A percentile compares a stretch with the other conserved stretches of the same genome.
phyloP scores from a whole-genome alignment of 2,113 vertebrate species.

The Macaca fascicularis region T2T-MFA8v1.1 NC_088388.1:117446001-117446500 shows the following conservation, averaged over 20 bases:
- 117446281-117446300: no score
- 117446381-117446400: no score
- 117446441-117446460: no score
- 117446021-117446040: conserved; percentile 4
- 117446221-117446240: neutral
- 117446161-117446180: neutral
- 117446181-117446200: neutral
- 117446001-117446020: conserved; percentile 30
- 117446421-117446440: no score
- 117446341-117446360: no score
- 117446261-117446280: neutral
- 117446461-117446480: no score
- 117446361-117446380: no score
- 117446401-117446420: no score
- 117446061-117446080: neutral
- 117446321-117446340: neutral
- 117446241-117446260: neutral
- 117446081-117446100: neutral
- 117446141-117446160: neutral
- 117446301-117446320: no score
- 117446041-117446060: neutral
- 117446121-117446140: neutral
- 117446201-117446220: neutral
- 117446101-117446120: conserved; percentile 24
- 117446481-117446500: no score